A percentile compares a stretch with the other conserved stretches of the same genome.
Conservation (phyloP, 2,888 invertebrate species). For the Orthosia gothica region DNA sequence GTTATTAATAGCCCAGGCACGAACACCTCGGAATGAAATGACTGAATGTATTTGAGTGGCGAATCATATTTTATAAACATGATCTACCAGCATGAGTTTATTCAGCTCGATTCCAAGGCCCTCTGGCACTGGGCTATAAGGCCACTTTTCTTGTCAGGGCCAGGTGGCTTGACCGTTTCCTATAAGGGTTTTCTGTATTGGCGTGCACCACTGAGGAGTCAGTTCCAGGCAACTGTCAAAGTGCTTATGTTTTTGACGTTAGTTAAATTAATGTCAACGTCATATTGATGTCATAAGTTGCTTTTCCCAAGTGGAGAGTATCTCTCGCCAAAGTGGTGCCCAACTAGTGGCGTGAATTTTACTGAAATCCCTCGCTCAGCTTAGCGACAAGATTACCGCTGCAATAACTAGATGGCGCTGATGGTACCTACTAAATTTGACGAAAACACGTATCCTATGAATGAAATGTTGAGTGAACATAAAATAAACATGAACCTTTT, state of each 20-base stretch:
- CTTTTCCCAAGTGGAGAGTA: no score
- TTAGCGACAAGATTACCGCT: conserved; percentile 4
- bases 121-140: conserved; percentile 14
- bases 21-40: conserved; percentile 1
- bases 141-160: conserved; percentile 9
- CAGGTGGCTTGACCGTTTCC: conserved; percentile 20
- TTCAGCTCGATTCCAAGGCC: not conserved
- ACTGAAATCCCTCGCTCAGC: not conserved
- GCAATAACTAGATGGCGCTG: conserved; percentile 22
- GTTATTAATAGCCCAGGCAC: conserved; percentile 18
- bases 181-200: not conserved
- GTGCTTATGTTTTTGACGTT: no score
- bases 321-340: no score
- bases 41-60: not conserved
- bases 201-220: no score
- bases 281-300: no score
- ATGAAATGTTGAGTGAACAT: not conserved
- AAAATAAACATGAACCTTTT: not conserved
- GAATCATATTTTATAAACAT: conserved; percentile 8
- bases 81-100: not conserved
- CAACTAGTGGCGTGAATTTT: no score
- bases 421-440: not conserved
- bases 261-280: no score
- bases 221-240: no score
- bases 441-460: not conserved